Evolutionary conservation across 2,113 vertebrate genomes (phyloP).

Genomic region (Junco hyemalis): DNA sequence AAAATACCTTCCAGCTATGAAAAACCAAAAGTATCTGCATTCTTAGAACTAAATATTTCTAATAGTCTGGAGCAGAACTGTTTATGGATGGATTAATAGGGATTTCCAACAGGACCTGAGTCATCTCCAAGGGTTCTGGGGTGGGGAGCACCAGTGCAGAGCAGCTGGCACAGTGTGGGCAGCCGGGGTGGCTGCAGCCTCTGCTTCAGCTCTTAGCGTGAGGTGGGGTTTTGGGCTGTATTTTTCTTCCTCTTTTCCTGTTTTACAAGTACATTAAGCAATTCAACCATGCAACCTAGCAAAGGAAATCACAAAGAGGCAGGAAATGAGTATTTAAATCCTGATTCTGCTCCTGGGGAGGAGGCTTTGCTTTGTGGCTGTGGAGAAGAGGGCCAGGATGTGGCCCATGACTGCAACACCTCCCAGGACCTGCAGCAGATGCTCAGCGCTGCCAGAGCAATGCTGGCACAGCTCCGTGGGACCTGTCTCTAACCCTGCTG

Average conservation of each 20-base stretch:
- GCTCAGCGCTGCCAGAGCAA: neutral
- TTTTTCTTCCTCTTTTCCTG: constrained; percentile 56
- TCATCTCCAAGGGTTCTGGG: neutral
- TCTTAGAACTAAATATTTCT: neutral
- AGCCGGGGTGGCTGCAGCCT: neutral
- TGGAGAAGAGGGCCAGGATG: neutral
- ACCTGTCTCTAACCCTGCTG: neutral
- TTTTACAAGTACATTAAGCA: constrained; percentile 22
- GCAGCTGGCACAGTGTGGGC: neutral
- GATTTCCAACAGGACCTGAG: constrained; percentile 15
- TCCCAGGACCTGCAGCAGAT: neutral
- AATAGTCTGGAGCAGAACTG: neutral
- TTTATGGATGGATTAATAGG: neutral
- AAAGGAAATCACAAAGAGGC: constrained; percentile 34
- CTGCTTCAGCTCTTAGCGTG: neutral
- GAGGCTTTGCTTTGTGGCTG: neutral
- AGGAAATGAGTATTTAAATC: constrained; percentile 45
- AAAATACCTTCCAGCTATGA: neutral
- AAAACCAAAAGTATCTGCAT: neutral
- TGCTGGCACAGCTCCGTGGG: neutral
- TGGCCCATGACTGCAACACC: neutral
- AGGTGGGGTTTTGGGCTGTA: neutral
- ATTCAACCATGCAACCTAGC: neutral
- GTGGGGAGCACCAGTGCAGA: neutral
- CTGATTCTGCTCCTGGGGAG: neutral